These are phyloP conservation scores for Fragum whitleyi DNA, from an alignment of 2,888 invertebrate species.

Conservation along the genomic window DNA sequence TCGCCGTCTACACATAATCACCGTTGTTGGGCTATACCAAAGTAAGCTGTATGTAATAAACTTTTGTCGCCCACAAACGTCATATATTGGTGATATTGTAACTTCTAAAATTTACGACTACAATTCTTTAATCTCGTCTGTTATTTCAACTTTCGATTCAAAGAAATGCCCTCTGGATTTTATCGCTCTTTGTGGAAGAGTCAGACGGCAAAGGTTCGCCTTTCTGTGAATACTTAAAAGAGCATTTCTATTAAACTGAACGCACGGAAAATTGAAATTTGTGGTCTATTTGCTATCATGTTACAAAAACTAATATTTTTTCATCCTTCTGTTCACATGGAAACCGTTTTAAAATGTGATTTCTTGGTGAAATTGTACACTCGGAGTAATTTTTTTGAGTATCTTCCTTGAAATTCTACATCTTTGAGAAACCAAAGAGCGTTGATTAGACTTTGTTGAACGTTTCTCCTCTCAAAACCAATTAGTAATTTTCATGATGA, in stretches of 20 bases:
- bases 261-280: not conserved
- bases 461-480: not conserved
- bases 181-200: not conserved
- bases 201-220: not conserved
- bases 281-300: not conserved
- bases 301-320: constrained; percentile 4
- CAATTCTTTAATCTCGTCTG: too few species aligned
- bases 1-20: too few species aligned
- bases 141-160: too few species aligned
- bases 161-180: too few species aligned
- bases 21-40: too few species aligned
- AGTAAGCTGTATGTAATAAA: too few species aligned
- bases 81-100: too few species aligned
- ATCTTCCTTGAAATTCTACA: not conserved
- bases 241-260: not conserved
- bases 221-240: not conserved
- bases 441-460: not conserved
- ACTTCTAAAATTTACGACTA: too few species aligned
- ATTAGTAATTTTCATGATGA: not conserved
- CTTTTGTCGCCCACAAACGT: too few species aligned
- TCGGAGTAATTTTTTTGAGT: not conserved
- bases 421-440: not conserved
- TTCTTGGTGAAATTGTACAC: constrained; percentile 1
- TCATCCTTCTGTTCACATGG: not conserved
- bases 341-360: constrained; percentile 4